phyloP scores from a whole-genome alignment of 2,888 invertebrate species.

The Andricus quercusramuli region DNA sequence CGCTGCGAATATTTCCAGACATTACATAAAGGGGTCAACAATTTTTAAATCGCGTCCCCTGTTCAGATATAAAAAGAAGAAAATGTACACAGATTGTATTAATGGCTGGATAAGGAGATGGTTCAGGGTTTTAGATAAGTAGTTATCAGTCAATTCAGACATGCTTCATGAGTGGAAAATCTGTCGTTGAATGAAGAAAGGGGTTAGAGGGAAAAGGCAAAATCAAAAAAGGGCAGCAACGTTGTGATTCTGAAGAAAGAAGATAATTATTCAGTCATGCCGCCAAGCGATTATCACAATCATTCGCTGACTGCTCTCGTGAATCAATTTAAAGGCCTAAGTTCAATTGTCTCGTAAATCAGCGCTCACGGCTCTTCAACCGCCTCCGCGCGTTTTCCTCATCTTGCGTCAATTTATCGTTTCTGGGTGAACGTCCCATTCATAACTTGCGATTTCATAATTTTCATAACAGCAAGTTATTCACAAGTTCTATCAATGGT shows the following conservation, averaged over 20 bases:
- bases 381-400: constrained; percentile 38
- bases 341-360: constrained; percentile 40
- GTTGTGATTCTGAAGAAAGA: constrained; percentile 15
- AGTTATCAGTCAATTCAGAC: not conserved
- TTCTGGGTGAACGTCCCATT: constrained; percentile 42
- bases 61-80: not conserved
- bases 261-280: constrained; percentile 37
- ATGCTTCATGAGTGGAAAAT: constrained; percentile 15
- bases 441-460: constrained; percentile 40
- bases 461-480: constrained; percentile 35
- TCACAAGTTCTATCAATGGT: constrained; percentile 36
- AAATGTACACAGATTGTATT: constrained; percentile 31
- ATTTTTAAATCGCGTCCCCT: constrained; percentile 17
- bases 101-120: constrained; percentile 28
- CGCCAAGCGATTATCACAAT: constrained; percentile 36
- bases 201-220: not conserved
- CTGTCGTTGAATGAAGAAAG: constrained; percentile 1
- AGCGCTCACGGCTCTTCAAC: constrained; percentile 33
- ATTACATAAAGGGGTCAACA: constrained; percentile 29
- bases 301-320: constrained; percentile 34
- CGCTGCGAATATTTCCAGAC: constrained; percentile 9
- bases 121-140: constrained; percentile 30
- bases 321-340: constrained; percentile 41
- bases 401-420: constrained; percentile 37
- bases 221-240: not conserved